phyloP scores from a whole-genome alignment of 2,113 vertebrate genomes.

The Leuciscus idus region DNA sequence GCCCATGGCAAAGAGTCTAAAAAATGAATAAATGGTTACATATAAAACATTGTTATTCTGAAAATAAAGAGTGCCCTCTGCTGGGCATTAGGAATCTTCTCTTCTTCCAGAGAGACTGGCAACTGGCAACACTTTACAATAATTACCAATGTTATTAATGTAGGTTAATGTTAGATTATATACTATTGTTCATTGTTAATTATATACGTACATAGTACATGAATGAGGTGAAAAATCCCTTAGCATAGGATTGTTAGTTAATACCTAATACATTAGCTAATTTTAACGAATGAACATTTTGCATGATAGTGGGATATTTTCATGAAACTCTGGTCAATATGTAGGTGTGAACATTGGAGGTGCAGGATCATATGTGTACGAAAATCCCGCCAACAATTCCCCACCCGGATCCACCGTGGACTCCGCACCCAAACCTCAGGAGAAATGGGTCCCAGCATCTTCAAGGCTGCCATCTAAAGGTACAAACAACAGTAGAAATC shows the following conservation, averaged over 20 bases:
- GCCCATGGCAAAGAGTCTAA: not conserved
- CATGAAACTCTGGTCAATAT: not conserved
- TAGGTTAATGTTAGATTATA: not conserved
- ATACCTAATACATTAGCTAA: not conserved
- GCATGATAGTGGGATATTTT: not conserved
- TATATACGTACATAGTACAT: not conserved
- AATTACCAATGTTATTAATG: not conserved
- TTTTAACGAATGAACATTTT: not conserved
- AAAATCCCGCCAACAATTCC: constrained; percentile 79
- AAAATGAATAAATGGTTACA: not conserved
- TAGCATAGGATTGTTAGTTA: no score
- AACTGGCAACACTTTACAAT: not conserved
- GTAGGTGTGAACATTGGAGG: constrained; percentile 95
- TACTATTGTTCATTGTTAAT: not conserved
- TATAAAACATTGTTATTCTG: not conserved
- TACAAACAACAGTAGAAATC: constrained; percentile 51
- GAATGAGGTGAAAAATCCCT: no score
- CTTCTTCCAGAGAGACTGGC: not conserved
- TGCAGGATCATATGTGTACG: constrained; percentile 92
- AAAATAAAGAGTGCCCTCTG: constrained; percentile 15
- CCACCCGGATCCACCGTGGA: constrained; percentile 71
- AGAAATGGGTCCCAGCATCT: constrained; percentile 75
- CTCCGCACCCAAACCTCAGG: constrained; percentile 75
- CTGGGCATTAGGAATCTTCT: not conserved
- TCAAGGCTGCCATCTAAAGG: constrained; percentile 88